Percentiles rank a stretch among this genome's conserved stretches.
Evolutionary conservation across 2,797 vertebrate species (phyloP).

Genomic region (Falco berigora): DNA sequence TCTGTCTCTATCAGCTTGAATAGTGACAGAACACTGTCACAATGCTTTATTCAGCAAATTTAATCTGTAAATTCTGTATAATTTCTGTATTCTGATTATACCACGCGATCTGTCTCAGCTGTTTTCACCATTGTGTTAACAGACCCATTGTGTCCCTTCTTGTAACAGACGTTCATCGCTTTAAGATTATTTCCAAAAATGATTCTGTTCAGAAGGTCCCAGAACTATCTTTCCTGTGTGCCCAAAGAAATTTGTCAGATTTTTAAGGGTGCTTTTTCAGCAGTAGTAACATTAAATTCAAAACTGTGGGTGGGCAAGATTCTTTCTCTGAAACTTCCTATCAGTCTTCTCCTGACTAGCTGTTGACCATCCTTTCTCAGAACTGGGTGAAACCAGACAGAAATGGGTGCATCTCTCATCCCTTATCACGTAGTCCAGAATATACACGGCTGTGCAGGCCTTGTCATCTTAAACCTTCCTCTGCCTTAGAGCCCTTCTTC

Average conservation of each 20-base stretch:
- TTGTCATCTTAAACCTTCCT: not conserved
- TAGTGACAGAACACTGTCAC: not conserved
- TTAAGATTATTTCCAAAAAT: not conserved
- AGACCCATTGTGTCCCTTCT: not conserved
- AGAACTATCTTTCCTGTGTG: not conserved
- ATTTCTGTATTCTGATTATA: not conserved
- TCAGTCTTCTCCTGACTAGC: not conserved
- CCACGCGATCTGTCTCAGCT: accelerated
- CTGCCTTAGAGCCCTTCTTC: not conserved
- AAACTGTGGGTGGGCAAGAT: not conserved
- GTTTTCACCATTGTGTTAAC: not conserved
- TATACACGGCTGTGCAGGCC: not conserved
- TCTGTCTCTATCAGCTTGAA: not conserved
- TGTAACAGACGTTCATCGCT: not conserved
- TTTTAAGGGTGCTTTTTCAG: not conserved
- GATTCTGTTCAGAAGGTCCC: not conserved
- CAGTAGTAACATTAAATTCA: not conserved
- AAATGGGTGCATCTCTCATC: accelerated
- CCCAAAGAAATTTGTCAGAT: not conserved
- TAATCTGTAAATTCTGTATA: not conserved
- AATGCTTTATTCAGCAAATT: not conserved
- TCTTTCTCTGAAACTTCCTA: not conserved
- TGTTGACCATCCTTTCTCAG: not conserved
- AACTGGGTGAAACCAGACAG: not conserved
- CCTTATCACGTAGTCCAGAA: not conserved